A percentile compares a stretch with the other conserved stretches of the same genome.
Conservation (phyloP, 2,888 invertebrate genomes). For the Thecocarcelia acutangulata region DNA sequence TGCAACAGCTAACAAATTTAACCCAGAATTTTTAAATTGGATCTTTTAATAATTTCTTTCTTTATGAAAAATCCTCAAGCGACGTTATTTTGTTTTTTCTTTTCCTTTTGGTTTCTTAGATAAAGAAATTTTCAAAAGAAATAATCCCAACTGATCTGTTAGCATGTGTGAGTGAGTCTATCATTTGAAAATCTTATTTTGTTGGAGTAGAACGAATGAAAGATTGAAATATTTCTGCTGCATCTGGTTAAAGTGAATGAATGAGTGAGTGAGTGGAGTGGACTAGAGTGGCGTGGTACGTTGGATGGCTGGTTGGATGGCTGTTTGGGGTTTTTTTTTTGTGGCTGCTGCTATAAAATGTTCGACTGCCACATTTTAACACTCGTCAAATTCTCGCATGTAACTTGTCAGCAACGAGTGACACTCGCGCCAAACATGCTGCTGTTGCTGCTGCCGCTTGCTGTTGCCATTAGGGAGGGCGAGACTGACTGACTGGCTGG, state of each 20-base stretch:
- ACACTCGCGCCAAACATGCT: conserved; percentile 72
- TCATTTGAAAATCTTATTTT: conserved; percentile 67
- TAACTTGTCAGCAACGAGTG: conserved; percentile 79
- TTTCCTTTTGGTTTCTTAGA: neutral
- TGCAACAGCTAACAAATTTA: too few relatives aligned
- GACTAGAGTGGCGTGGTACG: too few relatives aligned
- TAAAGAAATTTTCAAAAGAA: neutral
- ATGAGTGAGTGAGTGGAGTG: conserved; percentile 46
- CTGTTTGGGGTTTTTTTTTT: conserved; percentile 28
- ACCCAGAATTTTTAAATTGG: too few relatives aligned
- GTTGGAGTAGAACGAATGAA: conserved; percentile 25
- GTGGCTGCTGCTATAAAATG: conserved; percentile 69
- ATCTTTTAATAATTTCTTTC: neutral
- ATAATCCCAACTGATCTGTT: conserved; percentile 19
- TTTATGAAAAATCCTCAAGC: conserved; percentile 12
- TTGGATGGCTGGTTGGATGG: conserved; percentile 24
- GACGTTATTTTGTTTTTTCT: neutral
- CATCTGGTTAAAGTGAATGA: conserved; percentile 32
- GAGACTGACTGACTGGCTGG: conserved; percentile 7
- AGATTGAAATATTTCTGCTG: conserved; percentile 1
- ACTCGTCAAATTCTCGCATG: conserved; percentile 81
- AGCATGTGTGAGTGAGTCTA: conserved; percentile 42
- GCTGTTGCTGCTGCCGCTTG: conserved; percentile 54
- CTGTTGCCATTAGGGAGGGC: conserved; percentile 58
- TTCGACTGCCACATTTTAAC: conserved; percentile 71